These are phyloP conservation scores for Scolopax mira DNA, from an alignment of 2,113 vertebrate species.

Conservation along the genomic window DNA sequence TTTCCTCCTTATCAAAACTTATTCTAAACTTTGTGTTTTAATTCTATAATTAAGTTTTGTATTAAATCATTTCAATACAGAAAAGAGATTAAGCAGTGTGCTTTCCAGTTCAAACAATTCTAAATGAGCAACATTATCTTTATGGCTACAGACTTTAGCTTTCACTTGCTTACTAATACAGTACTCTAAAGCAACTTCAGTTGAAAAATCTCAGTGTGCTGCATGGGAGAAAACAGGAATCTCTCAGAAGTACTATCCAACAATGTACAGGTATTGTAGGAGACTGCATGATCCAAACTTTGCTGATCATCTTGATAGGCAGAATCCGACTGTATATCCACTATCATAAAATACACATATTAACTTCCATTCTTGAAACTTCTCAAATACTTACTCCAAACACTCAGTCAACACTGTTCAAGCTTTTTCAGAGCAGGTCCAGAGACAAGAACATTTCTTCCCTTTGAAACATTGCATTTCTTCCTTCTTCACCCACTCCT, in stretches of 20 bases:
- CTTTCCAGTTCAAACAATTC: not conserved
- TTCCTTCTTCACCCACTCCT: not conserved
- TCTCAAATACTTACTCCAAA: not conserved
- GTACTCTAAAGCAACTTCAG: not conserved
- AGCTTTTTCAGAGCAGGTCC: not conserved
- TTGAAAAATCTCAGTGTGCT: not conserved
- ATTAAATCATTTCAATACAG: not conserved
- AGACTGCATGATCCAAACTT: not conserved
- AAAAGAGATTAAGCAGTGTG: not conserved
- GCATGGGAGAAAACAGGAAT: not conserved
- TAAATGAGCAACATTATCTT: not conserved
- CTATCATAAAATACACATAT: not conserved
- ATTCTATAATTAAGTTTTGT: not conserved
- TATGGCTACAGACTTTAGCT: not conserved
- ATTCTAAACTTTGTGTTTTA: not conserved
- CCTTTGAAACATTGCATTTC: not conserved
- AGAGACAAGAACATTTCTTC: not conserved
- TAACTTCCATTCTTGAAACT: not conserved
- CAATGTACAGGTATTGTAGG: not conserved
- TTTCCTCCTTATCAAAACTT: not conserved
- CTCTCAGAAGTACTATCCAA: not conserved
- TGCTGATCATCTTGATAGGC: not conserved
- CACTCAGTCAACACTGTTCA: not conserved
- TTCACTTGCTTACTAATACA: not conserved
- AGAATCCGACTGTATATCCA: not conserved